A percentile compares a stretch with the other conserved stretches of the same genome.
Conservation (phyloP, 1,140 invertebrate species). For the Venturia canescens region DNA sequence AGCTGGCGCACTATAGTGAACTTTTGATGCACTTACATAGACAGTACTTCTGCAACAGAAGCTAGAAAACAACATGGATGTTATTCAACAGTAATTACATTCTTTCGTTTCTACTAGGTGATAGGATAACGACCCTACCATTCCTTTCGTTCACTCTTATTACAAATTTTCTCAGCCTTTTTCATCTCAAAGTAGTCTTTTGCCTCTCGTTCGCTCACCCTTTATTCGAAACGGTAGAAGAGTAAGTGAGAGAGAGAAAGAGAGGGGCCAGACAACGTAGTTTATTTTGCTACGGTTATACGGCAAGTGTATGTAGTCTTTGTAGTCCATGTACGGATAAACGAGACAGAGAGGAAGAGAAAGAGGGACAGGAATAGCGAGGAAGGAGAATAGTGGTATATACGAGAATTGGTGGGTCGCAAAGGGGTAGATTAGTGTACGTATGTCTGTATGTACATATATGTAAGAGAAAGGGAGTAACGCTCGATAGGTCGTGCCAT, state of each 20-base stretch:
- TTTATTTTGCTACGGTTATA: conserved; percentile 53
- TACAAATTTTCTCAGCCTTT: conserved; percentile 9
- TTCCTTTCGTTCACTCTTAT: neutral
- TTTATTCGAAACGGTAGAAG: neutral
- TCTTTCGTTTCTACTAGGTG: conserved; percentile 19
- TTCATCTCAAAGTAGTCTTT: conserved; percentile 18
- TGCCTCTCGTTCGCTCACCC: conserved; percentile 9
- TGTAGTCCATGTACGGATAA: conserved; percentile 10
- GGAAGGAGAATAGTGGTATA: conserved; percentile 44
- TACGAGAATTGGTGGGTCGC: conserved; percentile 54
- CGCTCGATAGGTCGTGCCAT: conserved; percentile 67
- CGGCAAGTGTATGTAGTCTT: neutral
- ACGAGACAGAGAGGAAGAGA: conserved; percentile 29
- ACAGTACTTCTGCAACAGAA: neutral
- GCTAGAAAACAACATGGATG: conserved; percentile 42
- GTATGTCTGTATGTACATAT: neutral
- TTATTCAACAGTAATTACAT: conserved; percentile 52
- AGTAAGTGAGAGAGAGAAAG: conserved; percentile 17
- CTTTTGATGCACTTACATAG: neutral
- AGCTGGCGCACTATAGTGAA: no score
- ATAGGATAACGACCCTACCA: neutral
- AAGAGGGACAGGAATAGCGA: conserved; percentile 11
- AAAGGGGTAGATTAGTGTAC: conserved; percentile 29
- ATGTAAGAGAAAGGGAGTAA: conserved; percentile 42
- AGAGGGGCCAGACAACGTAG: conserved; percentile 38